Conservation (phyloP, 2,888 invertebrate genomes). For the Hedya salicella region DNA sequence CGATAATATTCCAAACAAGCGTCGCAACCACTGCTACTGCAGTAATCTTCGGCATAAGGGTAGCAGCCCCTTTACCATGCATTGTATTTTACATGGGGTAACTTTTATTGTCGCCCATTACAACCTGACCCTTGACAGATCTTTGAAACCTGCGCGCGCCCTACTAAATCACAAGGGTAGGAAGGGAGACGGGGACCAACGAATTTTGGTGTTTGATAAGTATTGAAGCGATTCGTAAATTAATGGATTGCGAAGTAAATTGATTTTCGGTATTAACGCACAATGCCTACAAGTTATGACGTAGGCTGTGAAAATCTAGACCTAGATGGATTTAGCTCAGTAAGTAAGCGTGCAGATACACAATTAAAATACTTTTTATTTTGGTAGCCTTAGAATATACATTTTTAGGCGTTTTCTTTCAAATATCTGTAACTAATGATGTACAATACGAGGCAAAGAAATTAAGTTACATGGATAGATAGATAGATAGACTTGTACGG, state of each 20-base stretch:
- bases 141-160: slow-evolving; percentile 57
- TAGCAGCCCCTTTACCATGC: slow-evolving; percentile 74
- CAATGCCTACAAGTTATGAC: slow-evolving; percentile 22
- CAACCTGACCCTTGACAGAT: slow-evolving; percentile 56
- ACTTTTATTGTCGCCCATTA: slow-evolving; percentile 74
- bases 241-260: slow-evolving; percentile 81
- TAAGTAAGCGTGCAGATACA: not conserved
- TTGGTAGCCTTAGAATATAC: not conserved
- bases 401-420: no score
- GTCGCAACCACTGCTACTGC: slow-evolving; percentile 65
- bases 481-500: no score
- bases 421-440: no score
- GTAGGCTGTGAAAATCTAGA: slow-evolving; percentile 18
- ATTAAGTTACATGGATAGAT: no score
- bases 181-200: slow-evolving; percentile 55
- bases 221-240: slow-evolving; percentile 76
- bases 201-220: slow-evolving; percentile 59
- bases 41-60: slow-evolving; percentile 63
- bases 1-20: slow-evolving; percentile 64
- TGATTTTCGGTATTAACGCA: slow-evolving; percentile 70
- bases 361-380: not conserved
- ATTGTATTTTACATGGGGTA: slow-evolving; percentile 79
- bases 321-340: not conserved
- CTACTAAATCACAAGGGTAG: slow-evolving; percentile 47
- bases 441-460: no score